A percentile compares a stretch with the other conserved stretches of the same genome.
phyloP scores from a whole-genome alignment of 2,888 invertebrate genomes.

The Pogonocherus hispidulus region DNA sequence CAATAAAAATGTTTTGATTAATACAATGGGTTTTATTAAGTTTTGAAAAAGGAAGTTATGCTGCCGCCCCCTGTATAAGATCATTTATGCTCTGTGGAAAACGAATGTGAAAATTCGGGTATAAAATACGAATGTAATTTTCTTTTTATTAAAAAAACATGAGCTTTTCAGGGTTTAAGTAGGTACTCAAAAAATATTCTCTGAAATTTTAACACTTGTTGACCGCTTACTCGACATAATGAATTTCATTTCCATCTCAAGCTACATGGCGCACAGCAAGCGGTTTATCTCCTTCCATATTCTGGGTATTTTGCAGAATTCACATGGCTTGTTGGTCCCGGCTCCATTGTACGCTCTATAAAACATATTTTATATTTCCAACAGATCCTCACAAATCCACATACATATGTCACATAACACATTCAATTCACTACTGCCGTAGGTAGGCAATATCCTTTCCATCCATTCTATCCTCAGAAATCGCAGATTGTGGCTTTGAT shows the following conservation, averaged over 20 bases:
- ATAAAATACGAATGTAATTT: too few relatives aligned
- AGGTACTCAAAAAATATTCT: too few relatives aligned
- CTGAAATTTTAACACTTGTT: too few relatives aligned
- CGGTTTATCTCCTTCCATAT: neutral
- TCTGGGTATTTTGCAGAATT: neutral
- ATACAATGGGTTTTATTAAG: too few relatives aligned
- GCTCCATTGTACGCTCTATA: neutral
- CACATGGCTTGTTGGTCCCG: neutral
- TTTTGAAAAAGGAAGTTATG: too few relatives aligned
- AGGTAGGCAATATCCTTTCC: constrained; percentile 14
- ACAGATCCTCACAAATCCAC: neutral
- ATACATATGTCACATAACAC: constrained; percentile 8
- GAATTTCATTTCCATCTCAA: neutral
- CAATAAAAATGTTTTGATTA: too few relatives aligned
- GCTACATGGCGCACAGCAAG: neutral
- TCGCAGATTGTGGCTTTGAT: constrained; percentile 21
- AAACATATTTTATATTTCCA: constrained; percentile 6
- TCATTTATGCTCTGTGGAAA: too few relatives aligned
- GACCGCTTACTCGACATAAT: neutral
- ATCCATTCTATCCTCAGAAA: constrained; percentile 7
- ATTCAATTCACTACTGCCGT: constrained; percentile 5
- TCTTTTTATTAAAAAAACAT: too few relatives aligned
- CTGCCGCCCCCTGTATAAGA: too few relatives aligned
- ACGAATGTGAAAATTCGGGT: too few relatives aligned
- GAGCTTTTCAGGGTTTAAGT: too few relatives aligned